phyloP scores from a whole-genome alignment of 2,797 vertebrate species.

The Zenarchopterus dispar region DNA sequence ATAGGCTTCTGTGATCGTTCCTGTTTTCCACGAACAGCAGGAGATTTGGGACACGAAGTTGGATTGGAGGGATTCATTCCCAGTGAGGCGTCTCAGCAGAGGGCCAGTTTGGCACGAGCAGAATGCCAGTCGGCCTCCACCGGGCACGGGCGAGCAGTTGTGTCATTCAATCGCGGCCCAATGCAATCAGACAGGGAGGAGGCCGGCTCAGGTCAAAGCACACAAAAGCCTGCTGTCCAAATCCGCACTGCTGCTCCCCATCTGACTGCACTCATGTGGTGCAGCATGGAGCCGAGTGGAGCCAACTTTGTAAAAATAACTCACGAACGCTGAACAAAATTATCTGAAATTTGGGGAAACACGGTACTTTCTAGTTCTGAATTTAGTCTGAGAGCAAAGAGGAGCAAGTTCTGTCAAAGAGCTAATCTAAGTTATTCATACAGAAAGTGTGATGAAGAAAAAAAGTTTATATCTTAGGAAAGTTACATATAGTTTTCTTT shows the following conservation, averaged over 20 bases:
- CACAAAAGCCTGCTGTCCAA: conserved; percentile 47
- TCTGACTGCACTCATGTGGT: conserved; percentile 36
- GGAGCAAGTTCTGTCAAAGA: too few species aligned
- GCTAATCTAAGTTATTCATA: too few species aligned
- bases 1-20: conserved; percentile 62
- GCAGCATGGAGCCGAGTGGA: not conserved
- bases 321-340: not conserved
- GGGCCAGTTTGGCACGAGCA: conserved; percentile 53
- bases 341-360: not conserved
- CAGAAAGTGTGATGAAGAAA: too few species aligned
- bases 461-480: too few species aligned
- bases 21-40: conserved; percentile 65
- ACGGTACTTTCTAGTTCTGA: not conserved
- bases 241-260: conserved; percentile 40
- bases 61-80: conserved; percentile 46
- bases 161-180: conserved; percentile 47
- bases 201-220: conserved; percentile 51
- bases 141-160: conserved; percentile 46
- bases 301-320: conserved; percentile 9
- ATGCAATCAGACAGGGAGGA: conserved; percentile 57
- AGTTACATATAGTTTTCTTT: too few species aligned
- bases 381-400: not conserved
- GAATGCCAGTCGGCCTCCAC: conserved; percentile 59
- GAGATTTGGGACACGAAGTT: conserved; percentile 52
- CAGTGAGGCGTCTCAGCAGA: conserved; percentile 52